phyloP scores from a whole-genome alignment of 1,140 invertebrate genomes.

The Lepidostoma basale region DNA sequence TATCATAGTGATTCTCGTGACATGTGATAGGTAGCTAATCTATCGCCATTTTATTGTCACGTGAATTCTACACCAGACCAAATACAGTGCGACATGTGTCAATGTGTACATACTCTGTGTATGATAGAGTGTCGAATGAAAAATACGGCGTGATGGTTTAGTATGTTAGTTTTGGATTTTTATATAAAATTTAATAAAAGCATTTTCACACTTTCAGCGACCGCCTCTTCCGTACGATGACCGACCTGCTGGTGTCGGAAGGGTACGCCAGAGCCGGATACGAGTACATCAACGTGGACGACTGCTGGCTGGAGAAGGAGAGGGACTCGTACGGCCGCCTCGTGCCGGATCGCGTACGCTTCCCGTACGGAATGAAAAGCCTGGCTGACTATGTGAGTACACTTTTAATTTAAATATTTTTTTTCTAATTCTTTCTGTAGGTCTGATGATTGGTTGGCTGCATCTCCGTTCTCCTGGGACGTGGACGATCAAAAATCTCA shows the following conservation, averaged over 20 bases:
- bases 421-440: not conserved
- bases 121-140: no score
- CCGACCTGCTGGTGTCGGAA: conserved; percentile 85
- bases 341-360: conserved; percentile 84
- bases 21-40: no score
- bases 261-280: conserved; percentile 90
- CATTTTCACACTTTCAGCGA: conserved; percentile 70
- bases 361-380: conserved; percentile 91
- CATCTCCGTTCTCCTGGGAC: no score
- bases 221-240: conserved; percentile 88
- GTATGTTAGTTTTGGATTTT: no score
- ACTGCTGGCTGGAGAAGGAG: conserved; percentile 91
- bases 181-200: no score
- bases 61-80: no score
- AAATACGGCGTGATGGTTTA: no score
- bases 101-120: no score
- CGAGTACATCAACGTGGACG: conserved; percentile 93
- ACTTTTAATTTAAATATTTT: not conserved
- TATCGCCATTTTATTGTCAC: no score
- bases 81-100: no score
- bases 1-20: no score
- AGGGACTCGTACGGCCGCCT: conserved; percentile 77
- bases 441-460: no score
- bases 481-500: not conserved
- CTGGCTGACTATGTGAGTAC: conserved; percentile 88